Percentiles rank a stretch among this genome's conserved stretches.
Evolutionary conservation across 2,888 invertebrate species (phyloP).

Genomic region (Danaus chrysippus): DNA sequence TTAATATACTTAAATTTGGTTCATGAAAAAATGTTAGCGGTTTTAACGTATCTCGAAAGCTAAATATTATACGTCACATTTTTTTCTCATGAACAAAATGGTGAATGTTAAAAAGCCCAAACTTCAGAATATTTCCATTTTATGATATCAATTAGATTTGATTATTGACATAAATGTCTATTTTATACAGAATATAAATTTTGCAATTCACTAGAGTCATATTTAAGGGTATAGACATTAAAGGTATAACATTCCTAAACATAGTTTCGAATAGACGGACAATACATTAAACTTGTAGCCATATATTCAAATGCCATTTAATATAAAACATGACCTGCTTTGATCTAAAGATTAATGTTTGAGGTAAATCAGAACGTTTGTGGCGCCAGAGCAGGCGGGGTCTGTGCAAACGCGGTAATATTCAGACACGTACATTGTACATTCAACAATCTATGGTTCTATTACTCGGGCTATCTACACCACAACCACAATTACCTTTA

Average conservation of each 20-base stretch:
- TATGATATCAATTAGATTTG: too few species aligned
- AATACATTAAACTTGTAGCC: slow-evolving; percentile 34
- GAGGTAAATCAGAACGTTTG: slow-evolving; percentile 52
- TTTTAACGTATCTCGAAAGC: too few species aligned
- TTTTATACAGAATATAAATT: too few species aligned
- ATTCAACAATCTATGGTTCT: slow-evolving; percentile 52
- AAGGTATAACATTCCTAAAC: slow-evolving; percentile 10
- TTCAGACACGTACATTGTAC: slow-evolving; percentile 51
- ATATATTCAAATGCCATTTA: slow-evolving; percentile 52
- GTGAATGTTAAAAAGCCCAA: too few species aligned
- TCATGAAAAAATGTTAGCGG: too few species aligned
- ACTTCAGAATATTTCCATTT: too few species aligned
- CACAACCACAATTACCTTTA: slow-evolving; percentile 56
- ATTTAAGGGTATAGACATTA: background rate
- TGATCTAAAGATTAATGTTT: slow-evolving; percentile 60
- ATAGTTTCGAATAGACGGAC: slow-evolving; percentile 25
- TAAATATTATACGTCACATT: too few species aligned
- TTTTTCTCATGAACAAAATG: too few species aligned
- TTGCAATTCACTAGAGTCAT: too few species aligned
- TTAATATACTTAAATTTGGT: background rate
- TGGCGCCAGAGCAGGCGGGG: slow-evolving; percentile 43
- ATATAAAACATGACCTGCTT: slow-evolving; percentile 52
- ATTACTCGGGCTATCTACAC: slow-evolving; percentile 56
- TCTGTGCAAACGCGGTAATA: slow-evolving; percentile 30
- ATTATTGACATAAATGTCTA: too few species aligned